Evolutionary conservation across 2,888 invertebrate species (phyloP).

Genomic region (Meteorus cinctellus): DNA sequence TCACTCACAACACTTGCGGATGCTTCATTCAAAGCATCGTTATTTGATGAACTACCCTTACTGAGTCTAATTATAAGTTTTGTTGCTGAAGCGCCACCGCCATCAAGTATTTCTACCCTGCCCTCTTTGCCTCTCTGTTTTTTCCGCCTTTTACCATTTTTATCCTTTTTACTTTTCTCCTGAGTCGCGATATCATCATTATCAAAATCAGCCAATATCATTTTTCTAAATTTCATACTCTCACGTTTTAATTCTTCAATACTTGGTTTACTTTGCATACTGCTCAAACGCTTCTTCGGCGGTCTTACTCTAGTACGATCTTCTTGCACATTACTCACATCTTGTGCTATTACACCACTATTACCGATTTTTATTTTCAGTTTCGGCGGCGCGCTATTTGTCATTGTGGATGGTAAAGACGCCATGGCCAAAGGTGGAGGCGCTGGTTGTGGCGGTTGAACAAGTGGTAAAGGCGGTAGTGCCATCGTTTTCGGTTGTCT

Average conservation of each 20-base stretch:
- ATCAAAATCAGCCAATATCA: constrained; percentile 89
- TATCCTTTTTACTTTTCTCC: constrained; percentile 74
- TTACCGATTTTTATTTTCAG: constrained; percentile 86
- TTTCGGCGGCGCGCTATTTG: constrained; percentile 77
- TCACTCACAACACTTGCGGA: constrained; percentile 28
- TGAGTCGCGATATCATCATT: constrained; percentile 76
- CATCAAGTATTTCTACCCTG: constrained; percentile 77
- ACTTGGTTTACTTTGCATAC: constrained; percentile 76
- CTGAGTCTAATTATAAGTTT: constrained; percentile 87
- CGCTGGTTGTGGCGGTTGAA: constrained; percentile 62
- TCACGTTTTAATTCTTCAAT: constrained; percentile 88
- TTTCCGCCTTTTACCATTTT: constrained; percentile 76
- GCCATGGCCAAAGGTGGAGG: constrained; percentile 61
- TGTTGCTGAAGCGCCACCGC: constrained; percentile 77
- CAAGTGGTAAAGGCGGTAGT: constrained; percentile 62
- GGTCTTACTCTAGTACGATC: constrained; percentile 75
- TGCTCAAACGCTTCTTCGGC: constrained; percentile 86
- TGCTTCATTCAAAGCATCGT: constrained; percentile 34
- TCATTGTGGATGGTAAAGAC: constrained; percentile 67
- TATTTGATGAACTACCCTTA: constrained; percentile 51
- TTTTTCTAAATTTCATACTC: constrained; percentile 89
- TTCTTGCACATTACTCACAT: constrained; percentile 73
- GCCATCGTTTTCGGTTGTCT: constrained; percentile 63
- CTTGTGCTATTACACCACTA: constrained; percentile 75
- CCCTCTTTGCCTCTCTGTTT: constrained; percentile 75